A percentile compares a stretch with the other conserved stretches of the same genome.
Evolutionary conservation across 1,140 invertebrate genomes (phyloP).

Genomic region (Limonius californicus): DNA sequence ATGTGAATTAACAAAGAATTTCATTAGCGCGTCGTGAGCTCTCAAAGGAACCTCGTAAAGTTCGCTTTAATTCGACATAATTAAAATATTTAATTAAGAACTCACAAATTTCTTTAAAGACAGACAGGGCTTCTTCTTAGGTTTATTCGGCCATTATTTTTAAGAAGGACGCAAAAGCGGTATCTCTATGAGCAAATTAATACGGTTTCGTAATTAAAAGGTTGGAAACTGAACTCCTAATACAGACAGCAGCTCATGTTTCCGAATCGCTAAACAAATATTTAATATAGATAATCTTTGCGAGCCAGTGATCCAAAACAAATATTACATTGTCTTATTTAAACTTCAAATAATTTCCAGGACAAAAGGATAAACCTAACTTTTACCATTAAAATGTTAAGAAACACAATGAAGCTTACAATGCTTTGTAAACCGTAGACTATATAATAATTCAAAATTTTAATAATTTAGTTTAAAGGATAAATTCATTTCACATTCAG

Average conservation of each 20-base stretch:
- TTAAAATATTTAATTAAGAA: slow-evolving; percentile 15
- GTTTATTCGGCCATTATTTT: slow-evolving; percentile 6
- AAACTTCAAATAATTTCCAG: too few relatives aligned
- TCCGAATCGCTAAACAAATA: not conserved
- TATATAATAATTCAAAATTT: too few relatives aligned
- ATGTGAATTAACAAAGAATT: slow-evolving; percentile 13
- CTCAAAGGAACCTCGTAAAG: slow-evolving; percentile 4
- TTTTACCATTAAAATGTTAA: too few relatives aligned
- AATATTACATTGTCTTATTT: too few relatives aligned
- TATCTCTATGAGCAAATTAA: slow-evolving; percentile 3
- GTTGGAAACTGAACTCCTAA: not conserved
- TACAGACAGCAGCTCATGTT: not conserved
- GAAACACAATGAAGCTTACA: too few relatives aligned
- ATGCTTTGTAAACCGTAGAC: too few relatives aligned
- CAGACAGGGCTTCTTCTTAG: not conserved
- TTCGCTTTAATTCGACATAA: slow-evolving; percentile 8
- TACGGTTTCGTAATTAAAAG: slow-evolving; percentile 1
- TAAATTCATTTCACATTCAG: too few relatives aligned
- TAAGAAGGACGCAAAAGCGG: slow-evolving; percentile 1
- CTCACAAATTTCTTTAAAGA: slow-evolving; percentile 11
- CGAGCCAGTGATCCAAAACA: not conserved
- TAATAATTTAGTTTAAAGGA: too few relatives aligned
- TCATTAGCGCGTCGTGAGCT: slow-evolving; percentile 1
- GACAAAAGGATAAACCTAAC: too few relatives aligned
- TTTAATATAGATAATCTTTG: slow-evolving; percentile 3